Conservation (phyloP, 2,797 vertebrate genomes). For the Arrhamphus sclerolepis region DNA sequence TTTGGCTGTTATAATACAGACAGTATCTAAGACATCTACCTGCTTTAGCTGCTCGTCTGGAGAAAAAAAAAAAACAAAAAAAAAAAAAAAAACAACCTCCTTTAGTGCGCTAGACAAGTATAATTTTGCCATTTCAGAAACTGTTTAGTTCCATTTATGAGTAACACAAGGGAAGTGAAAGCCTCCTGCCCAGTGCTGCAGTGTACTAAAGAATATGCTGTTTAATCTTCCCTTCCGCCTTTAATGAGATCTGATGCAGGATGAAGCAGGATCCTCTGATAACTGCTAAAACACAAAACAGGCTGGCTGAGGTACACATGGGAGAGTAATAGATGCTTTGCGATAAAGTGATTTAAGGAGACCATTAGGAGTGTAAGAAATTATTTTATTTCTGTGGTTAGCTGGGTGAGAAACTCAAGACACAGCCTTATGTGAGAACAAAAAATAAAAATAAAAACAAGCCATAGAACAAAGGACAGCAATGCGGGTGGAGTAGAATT, state of each 20-base stretch:
- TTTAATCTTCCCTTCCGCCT: constrained; percentile 77
- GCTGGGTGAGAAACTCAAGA: constrained; percentile 32
- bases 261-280: constrained; percentile 60
- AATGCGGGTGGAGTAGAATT: constrained; percentile 58
- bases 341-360: constrained; percentile 54
- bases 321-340: constrained; percentile 45
- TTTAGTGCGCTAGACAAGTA: constrained; percentile 48
- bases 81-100: constrained; percentile 53
- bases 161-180: constrained; percentile 53
- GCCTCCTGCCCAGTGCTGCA: constrained; percentile 58
- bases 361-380: constrained; percentile 54
- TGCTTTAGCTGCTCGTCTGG: constrained; percentile 27
- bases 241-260: constrained; percentile 78
- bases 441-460: constrained; percentile 37
- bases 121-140: constrained; percentile 54
- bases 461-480: constrained; percentile 24
- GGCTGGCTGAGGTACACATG: constrained; percentile 36
- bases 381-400: constrained; percentile 57
- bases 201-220: constrained; percentile 63
- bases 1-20: constrained; percentile 16
- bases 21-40: constrained; percentile 37
- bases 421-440: constrained; percentile 19
- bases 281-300: constrained; percentile 53
- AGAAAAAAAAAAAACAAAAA: too few relatives aligned
- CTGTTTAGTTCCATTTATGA: constrained; percentile 69